These are phyloP conservation scores for Aproaerema taeniolella DNA, from an alignment of 2,888 invertebrate genomes.

Conservation along the genomic window DNA sequence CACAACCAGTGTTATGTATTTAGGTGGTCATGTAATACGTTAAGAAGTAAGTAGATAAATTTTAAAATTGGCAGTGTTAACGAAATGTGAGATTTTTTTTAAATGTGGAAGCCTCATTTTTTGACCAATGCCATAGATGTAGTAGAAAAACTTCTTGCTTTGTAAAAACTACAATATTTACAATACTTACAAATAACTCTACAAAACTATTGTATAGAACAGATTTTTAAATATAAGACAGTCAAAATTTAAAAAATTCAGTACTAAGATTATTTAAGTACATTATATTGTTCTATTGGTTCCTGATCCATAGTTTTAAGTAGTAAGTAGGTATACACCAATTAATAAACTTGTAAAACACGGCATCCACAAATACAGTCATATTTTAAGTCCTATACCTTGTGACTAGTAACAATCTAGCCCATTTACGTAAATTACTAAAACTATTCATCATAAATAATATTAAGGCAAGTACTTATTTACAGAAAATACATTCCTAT, in stretches of 20 bases:
- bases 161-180: conserved; percentile 6
- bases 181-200: conserved; percentile 27
- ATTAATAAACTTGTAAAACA: too few species aligned
- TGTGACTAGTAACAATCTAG: conserved; percentile 73
- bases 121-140: conserved; percentile 26
- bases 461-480: conserved; percentile 60
- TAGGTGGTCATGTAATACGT: conserved; percentile 28
- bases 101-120: conserved; percentile 15
- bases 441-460: conserved; percentile 57
- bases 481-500: conserved; percentile 53
- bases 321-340: conserved; percentile 4
- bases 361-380: conserved; percentile 20
- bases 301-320: conserved; percentile 4
- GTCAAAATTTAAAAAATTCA: conserved; percentile 3
- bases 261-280: conserved; percentile 10
- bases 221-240: too few species aligned
- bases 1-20: conserved; percentile 60
- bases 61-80: conserved; percentile 36
- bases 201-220: too few species aligned
- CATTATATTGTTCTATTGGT: not conserved
- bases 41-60: not conserved
- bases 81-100: not conserved
- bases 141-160: conserved; percentile 43
- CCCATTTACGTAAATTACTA: conserved; percentile 53
- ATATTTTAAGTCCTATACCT: conserved; percentile 33